A percentile compares a stretch with the other conserved stretches of the same genome.
Evolutionary conservation across 2,113 vertebrate species (phyloP).

Genomic region (Isichthys henryi): DNA sequence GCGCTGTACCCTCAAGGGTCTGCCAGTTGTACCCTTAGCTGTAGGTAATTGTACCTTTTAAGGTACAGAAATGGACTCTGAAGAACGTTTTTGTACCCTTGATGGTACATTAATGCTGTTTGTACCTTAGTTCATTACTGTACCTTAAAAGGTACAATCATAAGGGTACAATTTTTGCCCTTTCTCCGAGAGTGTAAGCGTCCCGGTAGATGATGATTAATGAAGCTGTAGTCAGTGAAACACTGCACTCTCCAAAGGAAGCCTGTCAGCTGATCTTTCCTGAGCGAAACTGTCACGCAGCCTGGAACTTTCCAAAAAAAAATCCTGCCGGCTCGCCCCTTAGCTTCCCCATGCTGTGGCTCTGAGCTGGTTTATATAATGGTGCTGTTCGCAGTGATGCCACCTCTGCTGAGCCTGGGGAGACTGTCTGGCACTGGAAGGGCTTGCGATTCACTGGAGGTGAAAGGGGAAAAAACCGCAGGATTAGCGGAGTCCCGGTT

Average conservation of each 20-base stretch:
- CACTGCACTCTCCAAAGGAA: background rate
- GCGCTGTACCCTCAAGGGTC: too few species aligned
- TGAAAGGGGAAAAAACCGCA: slow-evolving; percentile 34
- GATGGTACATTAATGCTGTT: too few species aligned
- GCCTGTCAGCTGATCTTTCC: background rate
- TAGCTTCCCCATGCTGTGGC: too few species aligned
- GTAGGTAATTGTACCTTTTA: too few species aligned
- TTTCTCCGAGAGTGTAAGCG: too few species aligned
- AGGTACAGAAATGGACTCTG: too few species aligned
- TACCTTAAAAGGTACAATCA: too few species aligned
- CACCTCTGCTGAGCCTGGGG: background rate
- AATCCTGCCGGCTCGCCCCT: background rate
- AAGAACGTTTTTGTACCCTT: too few species aligned
- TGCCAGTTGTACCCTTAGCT: too few species aligned
- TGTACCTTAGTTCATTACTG: too few species aligned
- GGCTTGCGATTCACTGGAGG: slow-evolving; percentile 28
- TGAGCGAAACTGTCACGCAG: background rate
- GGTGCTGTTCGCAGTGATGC: background rate
- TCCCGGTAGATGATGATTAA: background rate
- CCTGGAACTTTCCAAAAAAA: background rate
- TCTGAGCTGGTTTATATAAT: background rate
- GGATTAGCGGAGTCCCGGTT: slow-evolving; percentile 37
- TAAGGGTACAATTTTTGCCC: too few species aligned
- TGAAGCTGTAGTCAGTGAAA: background rate
- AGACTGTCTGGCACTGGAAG: slow-evolving; percentile 27